Base-by-base conservation (phyloP, 2,888 invertebrate species). In the Spodoptera picta region DNA sequence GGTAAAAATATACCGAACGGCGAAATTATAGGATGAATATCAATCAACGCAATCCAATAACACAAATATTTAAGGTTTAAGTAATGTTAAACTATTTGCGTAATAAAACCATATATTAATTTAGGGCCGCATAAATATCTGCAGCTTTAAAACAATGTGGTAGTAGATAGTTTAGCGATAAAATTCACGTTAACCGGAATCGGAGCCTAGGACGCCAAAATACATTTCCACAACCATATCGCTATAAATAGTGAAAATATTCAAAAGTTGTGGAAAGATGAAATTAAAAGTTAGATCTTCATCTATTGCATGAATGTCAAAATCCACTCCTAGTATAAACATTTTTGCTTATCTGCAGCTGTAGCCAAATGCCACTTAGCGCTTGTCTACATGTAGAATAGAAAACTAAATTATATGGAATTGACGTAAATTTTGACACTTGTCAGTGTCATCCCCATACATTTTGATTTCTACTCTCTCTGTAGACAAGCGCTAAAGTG, bases 181-280 rank as follows among this genome's bases (percentile, higher is more conserved):
- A 10, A 7, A 54, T 5, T 19, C 31, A 46, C 48, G 43, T 51
- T 12, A 41, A 49, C 14, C 43, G 51, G 47, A 67, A 50, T 61
- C 52, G 53, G 67, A 67, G 9, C 60, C 56, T 65, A 67, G 63
- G 51, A 60, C 48, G 50, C 60, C 59, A 62, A 44, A 42, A 60
- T 50, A 78, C 73, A 77, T 79, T 82, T 79, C 79, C 75, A 82
- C 77, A 81, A 80, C 77, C 77, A 83, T 79, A 81, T 82, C 69
- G 59, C 65, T 61, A 62, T 55, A 60, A 57, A 58, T 45, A 44
- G 46, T 31, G 27, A 48, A 60, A 64, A 69, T 55, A 36, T 54
- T 31, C 27, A 55, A 43, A 52, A 42, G 23, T 10, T 19, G n/a
- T 47, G 23, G 45, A 51, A 41, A 59, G 14, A 42, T 43, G 3